Conservation (phyloP, 2,888 invertebrate genomes). For the Hirtodrosophila duncani region DNA sequence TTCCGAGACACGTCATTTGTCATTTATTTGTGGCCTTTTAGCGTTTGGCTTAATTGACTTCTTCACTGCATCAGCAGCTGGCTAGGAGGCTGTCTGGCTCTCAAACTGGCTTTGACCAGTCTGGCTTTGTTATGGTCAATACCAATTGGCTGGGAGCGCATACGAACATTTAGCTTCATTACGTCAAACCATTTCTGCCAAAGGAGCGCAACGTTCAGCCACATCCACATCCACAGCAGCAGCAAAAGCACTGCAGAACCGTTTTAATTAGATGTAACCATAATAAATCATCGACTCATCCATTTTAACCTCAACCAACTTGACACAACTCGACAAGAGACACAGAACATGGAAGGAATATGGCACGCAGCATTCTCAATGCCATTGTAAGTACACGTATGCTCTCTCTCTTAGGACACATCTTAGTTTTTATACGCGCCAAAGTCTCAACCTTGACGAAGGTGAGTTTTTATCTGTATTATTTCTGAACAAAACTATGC, state of each 20-base stretch:
- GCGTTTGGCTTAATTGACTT: constrained; percentile 67
- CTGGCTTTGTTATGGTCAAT: constrained; percentile 61
- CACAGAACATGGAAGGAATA: too few species aligned
- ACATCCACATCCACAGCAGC: background rate
- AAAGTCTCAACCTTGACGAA: too few species aligned
- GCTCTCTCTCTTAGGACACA: too few species aligned
- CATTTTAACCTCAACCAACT: too few species aligned
- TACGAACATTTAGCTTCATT: constrained; percentile 69
- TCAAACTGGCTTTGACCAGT: constrained; percentile 13
- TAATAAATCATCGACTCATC: constrained; percentile 59
- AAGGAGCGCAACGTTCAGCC: background rate
- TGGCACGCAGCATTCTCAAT: too few species aligned
- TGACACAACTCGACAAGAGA: too few species aligned
- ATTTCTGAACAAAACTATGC: too few species aligned
- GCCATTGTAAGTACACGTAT: too few species aligned
- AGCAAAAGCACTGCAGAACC: constrained; percentile 54
- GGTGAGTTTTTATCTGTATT: too few species aligned
- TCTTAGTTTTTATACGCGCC: too few species aligned
- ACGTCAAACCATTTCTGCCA: constrained; percentile 64
- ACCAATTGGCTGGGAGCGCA: constrained; percentile 68
- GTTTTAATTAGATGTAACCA: constrained; percentile 70
- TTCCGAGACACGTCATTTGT: constrained; percentile 66
- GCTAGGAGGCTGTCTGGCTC: constrained; percentile 6
- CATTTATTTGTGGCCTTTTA: constrained; percentile 66
- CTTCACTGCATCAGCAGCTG: constrained; percentile 19